Conservation (phyloP, 2,888 invertebrate genomes). For the Drosophila histrio region DNA sequence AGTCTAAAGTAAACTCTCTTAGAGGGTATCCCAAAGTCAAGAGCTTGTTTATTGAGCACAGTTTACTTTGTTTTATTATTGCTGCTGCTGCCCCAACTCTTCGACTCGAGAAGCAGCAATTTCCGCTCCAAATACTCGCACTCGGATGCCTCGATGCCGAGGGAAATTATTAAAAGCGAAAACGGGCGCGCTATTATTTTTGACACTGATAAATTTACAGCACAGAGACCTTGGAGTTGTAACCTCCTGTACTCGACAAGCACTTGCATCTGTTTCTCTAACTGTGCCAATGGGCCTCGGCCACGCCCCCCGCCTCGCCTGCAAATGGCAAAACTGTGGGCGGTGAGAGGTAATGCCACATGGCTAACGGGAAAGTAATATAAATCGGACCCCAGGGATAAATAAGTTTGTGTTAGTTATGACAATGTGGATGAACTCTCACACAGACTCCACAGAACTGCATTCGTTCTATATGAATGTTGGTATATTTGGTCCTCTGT, state of each 20-base stretch:
- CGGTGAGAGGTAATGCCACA: constrained; percentile 14
- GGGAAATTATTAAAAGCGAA: constrained; percentile 79
- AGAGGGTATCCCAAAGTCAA: constrained; percentile 7
- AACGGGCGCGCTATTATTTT: constrained; percentile 77
- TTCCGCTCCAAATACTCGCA: constrained; percentile 73
- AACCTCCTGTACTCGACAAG: constrained; percentile 47
- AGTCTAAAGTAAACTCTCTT: background rate
- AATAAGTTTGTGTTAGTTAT: constrained; percentile 81
- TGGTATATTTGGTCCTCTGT: background rate
- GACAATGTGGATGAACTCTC: constrained; percentile 54
- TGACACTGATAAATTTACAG: constrained; percentile 78
- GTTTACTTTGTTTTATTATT: constrained; percentile 28
- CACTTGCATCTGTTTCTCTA: constrained; percentile 20
- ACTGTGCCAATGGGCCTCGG: constrained; percentile 25
- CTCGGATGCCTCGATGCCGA: constrained; percentile 56
- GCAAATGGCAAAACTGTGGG: constrained; percentile 3
- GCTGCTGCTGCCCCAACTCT: constrained; percentile 17
- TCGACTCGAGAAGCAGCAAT: constrained; percentile 65
- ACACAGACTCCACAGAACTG: constrained; percentile 35
- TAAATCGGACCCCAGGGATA: constrained; percentile 77
- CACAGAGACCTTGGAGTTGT: constrained; percentile 70
- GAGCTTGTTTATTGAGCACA: background rate
- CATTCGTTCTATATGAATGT: constrained; percentile 26
- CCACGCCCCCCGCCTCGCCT: background rate
- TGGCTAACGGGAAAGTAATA: constrained; percentile 75